Evolutionary conservation across 2,113 vertebrate genomes (phyloP), one percentile per base, ranked within the genome.

Genomic region (Otolemur garnettii): DNA sequence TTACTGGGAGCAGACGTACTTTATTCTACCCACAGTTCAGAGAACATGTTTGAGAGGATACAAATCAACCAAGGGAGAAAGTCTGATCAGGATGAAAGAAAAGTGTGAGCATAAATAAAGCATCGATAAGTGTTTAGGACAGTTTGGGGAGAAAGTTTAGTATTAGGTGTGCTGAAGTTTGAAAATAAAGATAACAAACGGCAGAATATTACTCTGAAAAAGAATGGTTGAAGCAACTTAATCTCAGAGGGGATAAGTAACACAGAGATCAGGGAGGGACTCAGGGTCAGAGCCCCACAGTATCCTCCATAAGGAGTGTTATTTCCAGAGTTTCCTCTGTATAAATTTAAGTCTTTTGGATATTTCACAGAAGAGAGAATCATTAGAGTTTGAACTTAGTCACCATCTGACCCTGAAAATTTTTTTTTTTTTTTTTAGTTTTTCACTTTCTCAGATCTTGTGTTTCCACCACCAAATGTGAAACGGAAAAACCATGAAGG

Each of bases 1-100:
- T 53, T 1, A 11, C 26, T 15, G 35, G 24, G 38, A 50, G 3
- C 1, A 30, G 38, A 7, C 21, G 0, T 1, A n/a, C 4, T 30
- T 28, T 17, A 35, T 26, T 87, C 21, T 53, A 1, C 42, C 2
- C 1, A 0, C 11, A 55, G 66, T 53, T 79, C 35, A 72, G 15
- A 78, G 53, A 62, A 68, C 21, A 55, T 5, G 35, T 86, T 21
- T 50, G 18, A 35, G 18, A 85, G 1, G 24, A 2, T 18, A 30
- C 3, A 42, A 12, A 2, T 42, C 5, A 59, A 57, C 18, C n/a
- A 57, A 62, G 3, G 33, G 28, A 59, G 50, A 35, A 24, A 72
- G 9, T 72, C n/a, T 68, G 30, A 2, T 22, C 24, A 53, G 24
- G 7, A 55, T 18, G 11, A 66, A 81, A 17, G 13, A 28, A 80